Percentiles rank a stretch among this genome's conserved stretches.
These are phyloP conservation scores for Nyctalus aviator DNA, from an alignment of 2,797 vertebrate species.

Conservation along the genomic window DNA sequence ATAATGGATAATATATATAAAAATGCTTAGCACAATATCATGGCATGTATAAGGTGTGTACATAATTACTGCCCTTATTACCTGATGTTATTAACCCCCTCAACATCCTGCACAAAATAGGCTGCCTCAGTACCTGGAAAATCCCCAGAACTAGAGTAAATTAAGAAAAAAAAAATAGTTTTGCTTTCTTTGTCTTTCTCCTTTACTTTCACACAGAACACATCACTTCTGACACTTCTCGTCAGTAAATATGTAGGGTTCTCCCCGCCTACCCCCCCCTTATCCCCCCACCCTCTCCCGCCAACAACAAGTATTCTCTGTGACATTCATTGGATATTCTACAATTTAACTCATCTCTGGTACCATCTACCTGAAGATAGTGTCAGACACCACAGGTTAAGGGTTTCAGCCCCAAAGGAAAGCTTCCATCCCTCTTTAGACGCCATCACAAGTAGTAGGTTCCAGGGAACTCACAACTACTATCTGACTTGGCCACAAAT, in stretches of 20 bases:
- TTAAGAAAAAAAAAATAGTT: not conserved
- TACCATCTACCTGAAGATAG: not conserved
- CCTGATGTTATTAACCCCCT: not conserved
- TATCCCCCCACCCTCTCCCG: no score
- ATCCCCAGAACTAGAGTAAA: not conserved
- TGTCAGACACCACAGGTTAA: not conserved
- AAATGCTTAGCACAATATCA: constrained; percentile 9
- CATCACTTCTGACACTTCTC: not conserved
- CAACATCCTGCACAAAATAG: not conserved
- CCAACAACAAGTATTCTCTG: not conserved
- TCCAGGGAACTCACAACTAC: not conserved
- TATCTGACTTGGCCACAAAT: not conserved
- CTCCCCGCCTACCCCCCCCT: fast-evolving
- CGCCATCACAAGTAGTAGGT: not conserved
- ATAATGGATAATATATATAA: not conserved
- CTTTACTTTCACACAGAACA: constrained; percentile 41
- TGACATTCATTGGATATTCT: not conserved
- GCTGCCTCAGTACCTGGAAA: not conserved
- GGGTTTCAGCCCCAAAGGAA: not conserved
- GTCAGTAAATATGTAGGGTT: not conserved
- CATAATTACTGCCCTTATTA: not conserved
- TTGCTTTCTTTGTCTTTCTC: not conserved
- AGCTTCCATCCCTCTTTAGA: not conserved
- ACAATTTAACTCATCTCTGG: not conserved
- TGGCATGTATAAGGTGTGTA: not conserved